phyloP scores from a whole-genome alignment of 2,888 invertebrate genomes.

The Operophtera brumata region DNA sequence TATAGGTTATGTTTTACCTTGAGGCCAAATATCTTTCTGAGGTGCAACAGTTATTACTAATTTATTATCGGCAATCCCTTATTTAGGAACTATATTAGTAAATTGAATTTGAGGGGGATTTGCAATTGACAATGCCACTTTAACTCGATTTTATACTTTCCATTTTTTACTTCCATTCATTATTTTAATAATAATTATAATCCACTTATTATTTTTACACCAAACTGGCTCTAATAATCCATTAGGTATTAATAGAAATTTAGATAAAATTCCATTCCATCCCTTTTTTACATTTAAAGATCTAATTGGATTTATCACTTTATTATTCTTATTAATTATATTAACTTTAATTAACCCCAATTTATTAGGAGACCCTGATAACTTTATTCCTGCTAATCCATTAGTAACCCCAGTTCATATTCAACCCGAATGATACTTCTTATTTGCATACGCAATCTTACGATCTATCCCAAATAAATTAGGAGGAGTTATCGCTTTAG shows the following conservation, averaged over 20 bases:
- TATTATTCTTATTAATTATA: slow-evolving; percentile 75
- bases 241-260: slow-evolving; percentile 82
- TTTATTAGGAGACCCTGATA: slow-evolving; percentile 85
- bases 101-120: slow-evolving; percentile 89
- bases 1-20: slow-evolving; percentile 88
- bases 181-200: slow-evolving; percentile 80
- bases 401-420: slow-evolving; percentile 87
- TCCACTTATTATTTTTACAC: slow-evolving; percentile 85
- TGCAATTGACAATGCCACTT: slow-evolving; percentile 85
- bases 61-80: slow-evolving; percentile 86
- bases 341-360: slow-evolving; percentile 80
- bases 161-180: slow-evolving; percentile 88
- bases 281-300: slow-evolving; percentile 85
- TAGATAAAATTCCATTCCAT: slow-evolving; percentile 86
- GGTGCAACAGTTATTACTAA: slow-evolving; percentile 91
- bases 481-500: slow-evolving; percentile 85
- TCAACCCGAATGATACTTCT: slow-evolving; percentile 92
- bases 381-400: slow-evolving; percentile 86
- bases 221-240: slow-evolving; percentile 84
- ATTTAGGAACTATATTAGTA: slow-evolving; percentile 82
- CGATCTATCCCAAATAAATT: slow-evolving; percentile 90
- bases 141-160: slow-evolving; percentile 88
- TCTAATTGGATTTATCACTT: slow-evolving; percentile 80
- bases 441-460: slow-evolving; percentile 90
- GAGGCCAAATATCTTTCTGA: slow-evolving; percentile 91